Percentiles rank a stretch among this genome's conserved stretches.
phyloP scores from a whole-genome alignment of 2,113 vertebrate species.

The Hippocampus mohnikei region DNA sequence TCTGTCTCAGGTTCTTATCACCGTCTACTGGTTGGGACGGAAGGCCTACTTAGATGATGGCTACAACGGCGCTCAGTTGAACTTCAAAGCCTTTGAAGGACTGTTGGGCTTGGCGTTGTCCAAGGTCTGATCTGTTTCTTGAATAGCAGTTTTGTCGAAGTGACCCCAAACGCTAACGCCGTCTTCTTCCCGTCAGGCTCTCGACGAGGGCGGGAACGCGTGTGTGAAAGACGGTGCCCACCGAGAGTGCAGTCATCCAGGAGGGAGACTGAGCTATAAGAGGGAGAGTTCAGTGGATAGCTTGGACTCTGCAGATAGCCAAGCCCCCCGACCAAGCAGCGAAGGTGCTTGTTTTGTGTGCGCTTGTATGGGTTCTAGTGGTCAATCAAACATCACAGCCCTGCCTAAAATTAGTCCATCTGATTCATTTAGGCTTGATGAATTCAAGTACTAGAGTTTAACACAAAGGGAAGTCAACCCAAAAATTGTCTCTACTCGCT shows the following conservation, averaged over 20 bases:
- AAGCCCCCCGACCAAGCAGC: conserved; percentile 70
- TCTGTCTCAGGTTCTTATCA: conserved; percentile 86
- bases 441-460: too few relatives aligned
- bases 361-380: background rate
- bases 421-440: background rate
- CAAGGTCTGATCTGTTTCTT: conserved; percentile 39
- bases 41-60: conserved; percentile 81
- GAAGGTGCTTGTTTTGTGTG: conserved; percentile 73
- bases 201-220: conserved; percentile 65
- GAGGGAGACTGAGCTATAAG: conserved; percentile 66
- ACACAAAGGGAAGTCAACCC: too few relatives aligned
- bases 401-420: background rate
- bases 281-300: conserved; percentile 82
- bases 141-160: background rate
- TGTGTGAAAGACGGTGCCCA: conserved; percentile 79
- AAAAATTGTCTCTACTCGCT: too few relatives aligned
- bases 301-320: conserved; percentile 77
- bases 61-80: conserved; percentile 86
- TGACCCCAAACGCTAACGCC: background rate
- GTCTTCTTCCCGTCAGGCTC: conserved; percentile 43
- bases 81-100: conserved; percentile 91
- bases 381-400: background rate
- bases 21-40: conserved; percentile 94
- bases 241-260: conserved; percentile 76
- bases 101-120: conserved; percentile 74